Evolutionary conservation across 2,113 vertebrate species (phyloP).

Genomic region (Speoplatyrhinus poulsoni): DNA sequence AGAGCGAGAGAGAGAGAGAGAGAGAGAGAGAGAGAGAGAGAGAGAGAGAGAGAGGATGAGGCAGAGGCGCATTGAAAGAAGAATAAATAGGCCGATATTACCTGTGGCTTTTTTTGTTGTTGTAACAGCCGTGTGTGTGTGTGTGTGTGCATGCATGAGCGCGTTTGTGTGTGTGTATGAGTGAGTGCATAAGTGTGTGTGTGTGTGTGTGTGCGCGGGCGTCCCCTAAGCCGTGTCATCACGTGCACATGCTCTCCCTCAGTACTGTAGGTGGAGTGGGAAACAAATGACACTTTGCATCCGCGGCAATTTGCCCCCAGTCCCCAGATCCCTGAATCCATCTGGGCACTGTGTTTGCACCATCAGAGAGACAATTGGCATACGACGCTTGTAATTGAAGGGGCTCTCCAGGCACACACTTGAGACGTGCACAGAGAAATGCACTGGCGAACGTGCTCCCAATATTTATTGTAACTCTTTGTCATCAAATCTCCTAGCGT

Average conservation of each 20-base stretch:
- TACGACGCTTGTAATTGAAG: conserved; percentile 26
- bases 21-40: neutral
- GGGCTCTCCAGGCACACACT: conserved; percentile 22
- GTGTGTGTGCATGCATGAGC: conserved; percentile 5
- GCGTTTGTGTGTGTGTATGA: neutral
- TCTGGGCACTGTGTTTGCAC: conserved; percentile 1
- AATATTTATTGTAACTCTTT: neutral
- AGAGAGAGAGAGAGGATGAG: conserved; percentile 16
- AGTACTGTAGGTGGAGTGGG: conserved; percentile 20
- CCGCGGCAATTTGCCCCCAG: conserved; percentile 45
- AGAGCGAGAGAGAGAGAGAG: conserved; percentile 6
- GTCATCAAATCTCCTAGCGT: conserved; percentile 46
- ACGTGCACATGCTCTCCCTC: neutral
- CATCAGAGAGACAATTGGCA: conserved; percentile 34
- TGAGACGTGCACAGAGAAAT: conserved; percentile 4
- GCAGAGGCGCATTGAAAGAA: conserved; percentile 27
- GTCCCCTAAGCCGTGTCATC: neutral
- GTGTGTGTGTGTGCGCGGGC: neutral
- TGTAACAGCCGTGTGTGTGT: neutral
- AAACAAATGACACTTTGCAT: conserved; percentile 56
- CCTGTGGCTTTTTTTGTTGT: conserved; percentile 29
- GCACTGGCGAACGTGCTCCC: no score
- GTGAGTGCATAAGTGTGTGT: neutral
- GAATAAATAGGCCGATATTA: conserved; percentile 11
- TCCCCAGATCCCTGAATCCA: conserved; percentile 20